Evolutionary conservation across 2,113 vertebrate species (phyloP).

Genomic region (Nymphicus hollandicus): DNA sequence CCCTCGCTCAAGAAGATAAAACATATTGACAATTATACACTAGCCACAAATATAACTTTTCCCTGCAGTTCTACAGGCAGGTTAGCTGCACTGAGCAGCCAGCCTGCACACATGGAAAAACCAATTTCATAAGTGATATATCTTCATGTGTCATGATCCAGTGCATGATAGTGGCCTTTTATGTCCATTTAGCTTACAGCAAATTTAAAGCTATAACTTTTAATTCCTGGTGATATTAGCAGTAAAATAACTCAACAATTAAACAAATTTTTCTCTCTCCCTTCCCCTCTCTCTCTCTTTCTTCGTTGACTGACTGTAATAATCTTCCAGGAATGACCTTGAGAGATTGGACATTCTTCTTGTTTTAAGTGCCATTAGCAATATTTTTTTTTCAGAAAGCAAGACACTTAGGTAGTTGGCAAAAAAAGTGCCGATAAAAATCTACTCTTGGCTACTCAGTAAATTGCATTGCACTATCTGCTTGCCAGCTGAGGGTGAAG

Average conservation of each 20-base stretch:
- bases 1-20: conserved; percentile 65
- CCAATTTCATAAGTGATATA: conserved; percentile 73
- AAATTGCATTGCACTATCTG: conserved; percentile 73
- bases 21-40: conserved; percentile 67
- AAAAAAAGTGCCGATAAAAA: conserved; percentile 71
- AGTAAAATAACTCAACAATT: conserved; percentile 70
- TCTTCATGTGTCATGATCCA: conserved; percentile 69
- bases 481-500: conserved; percentile 70
- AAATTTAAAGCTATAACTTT: conserved; percentile 71
- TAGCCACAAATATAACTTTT: conserved; percentile 47
- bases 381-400: conserved; percentile 70
- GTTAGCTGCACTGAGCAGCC: conserved; percentile 40
- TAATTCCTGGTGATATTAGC: conserved; percentile 60
- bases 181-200: conserved; percentile 70
- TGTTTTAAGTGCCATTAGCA: conserved; percentile 71
- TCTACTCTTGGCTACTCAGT: conserved; percentile 74
- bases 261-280: conserved; percentile 23
- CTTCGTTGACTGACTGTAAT: conserved; percentile 50
- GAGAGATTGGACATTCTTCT: conserved; percentile 68
- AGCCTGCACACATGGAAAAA: conserved; percentile 63
- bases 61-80: conserved; percentile 14
- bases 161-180: conserved; percentile 58
- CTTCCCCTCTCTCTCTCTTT: background rate
- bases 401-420: conserved; percentile 69
- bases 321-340: conserved; percentile 71